Base-by-base conservation (phyloP, 35 echinoderm and acorn worm species). In the Apostichopus japonicus region DNA sequence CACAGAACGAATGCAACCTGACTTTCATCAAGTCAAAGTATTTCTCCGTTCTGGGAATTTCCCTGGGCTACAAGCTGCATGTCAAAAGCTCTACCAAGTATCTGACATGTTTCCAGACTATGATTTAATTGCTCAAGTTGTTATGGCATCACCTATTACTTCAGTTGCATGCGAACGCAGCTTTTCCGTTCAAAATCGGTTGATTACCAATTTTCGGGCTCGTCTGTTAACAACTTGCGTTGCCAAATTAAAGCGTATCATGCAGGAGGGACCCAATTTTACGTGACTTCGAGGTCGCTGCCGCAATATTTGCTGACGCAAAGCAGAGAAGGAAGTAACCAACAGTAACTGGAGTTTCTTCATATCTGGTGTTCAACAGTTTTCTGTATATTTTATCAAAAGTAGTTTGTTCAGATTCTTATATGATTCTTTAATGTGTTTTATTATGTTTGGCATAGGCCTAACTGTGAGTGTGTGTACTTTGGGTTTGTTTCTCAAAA, bases 171-270 rank as follows among this genome's bases (percentile, higher is more conserved):
- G 78, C 33, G 78, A 80, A 80, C 24, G 54, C 51, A 53, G 80
- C 55, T 44, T 83, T 83, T 53, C 55, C 55, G 80, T 83, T 55
- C 80, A 83, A 56, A 83, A 54, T 53, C 54, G 54, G 55, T 55
- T 83, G 33, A 44, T 44, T 44, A 44, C 33, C 33, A 44, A 44
- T 1, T 44, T 44, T 44, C 2, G 13, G 13, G 33, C 33, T 44
- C 0, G 33, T 0, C 33, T 44, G 44, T 83, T 14, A 83, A 6
- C 16, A 53, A 55, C 2, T 83, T 83, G 19, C 0, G 70, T 73
- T 16, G 70, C 70, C 16, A 73, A 73, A 73, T 17, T 73, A 23
- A 73, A 16, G 70, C 70, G 70, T 2, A 73, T 73, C 19, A 17
- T 0, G 5, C 70, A 73, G 70, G n/a, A 16, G 11, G 70, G 70